Evolutionary conservation across 1,140 invertebrate species (phyloP).

Genomic region (Eriosoma lanigerum): DNA sequence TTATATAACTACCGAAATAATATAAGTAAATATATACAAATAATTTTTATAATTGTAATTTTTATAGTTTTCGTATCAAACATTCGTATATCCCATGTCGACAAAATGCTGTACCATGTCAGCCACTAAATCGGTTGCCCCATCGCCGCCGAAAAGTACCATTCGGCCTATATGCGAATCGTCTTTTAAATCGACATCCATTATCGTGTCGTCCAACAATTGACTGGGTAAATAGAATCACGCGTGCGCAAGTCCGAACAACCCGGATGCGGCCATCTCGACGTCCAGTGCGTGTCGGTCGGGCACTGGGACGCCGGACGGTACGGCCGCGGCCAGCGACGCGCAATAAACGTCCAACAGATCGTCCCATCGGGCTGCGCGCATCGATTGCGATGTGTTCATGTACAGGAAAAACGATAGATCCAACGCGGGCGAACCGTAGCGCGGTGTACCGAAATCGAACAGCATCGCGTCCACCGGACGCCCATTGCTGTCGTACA

Average conservation of each 20-base stretch:
- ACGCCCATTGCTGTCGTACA: constrained; percentile 45
- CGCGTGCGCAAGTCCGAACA: neutral
- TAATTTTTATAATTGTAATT: no score
- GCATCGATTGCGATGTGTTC: constrained; percentile 54
- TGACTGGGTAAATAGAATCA: neutral
- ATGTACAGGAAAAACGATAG: constrained; percentile 59
- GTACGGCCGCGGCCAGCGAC: constrained; percentile 27
- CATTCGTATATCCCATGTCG: neutral
- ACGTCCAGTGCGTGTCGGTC: neutral
- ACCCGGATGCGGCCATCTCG: neutral
- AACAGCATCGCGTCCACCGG: constrained; percentile 57
- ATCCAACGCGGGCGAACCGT: constrained; percentile 58
- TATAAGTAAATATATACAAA: no score
- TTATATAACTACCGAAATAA: no score
- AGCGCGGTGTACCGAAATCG: constrained; percentile 58
- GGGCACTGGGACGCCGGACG: neutral
- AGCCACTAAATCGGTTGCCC: constrained; percentile 58
- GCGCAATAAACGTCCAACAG: constrained; percentile 58
- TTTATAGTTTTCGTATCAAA: no score
- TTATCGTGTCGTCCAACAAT: no score
- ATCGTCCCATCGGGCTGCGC: constrained; percentile 54
- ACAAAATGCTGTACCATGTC: constrained; percentile 55
- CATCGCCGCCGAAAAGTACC: constrained; percentile 58
- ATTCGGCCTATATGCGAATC: no score
- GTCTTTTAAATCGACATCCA: no score